Evolutionary conservation across 2,113 vertebrate genomes (phyloP), one percentile per base, ranked within the genome.

Genomic region (Rhagologus leucostigma): DNA sequence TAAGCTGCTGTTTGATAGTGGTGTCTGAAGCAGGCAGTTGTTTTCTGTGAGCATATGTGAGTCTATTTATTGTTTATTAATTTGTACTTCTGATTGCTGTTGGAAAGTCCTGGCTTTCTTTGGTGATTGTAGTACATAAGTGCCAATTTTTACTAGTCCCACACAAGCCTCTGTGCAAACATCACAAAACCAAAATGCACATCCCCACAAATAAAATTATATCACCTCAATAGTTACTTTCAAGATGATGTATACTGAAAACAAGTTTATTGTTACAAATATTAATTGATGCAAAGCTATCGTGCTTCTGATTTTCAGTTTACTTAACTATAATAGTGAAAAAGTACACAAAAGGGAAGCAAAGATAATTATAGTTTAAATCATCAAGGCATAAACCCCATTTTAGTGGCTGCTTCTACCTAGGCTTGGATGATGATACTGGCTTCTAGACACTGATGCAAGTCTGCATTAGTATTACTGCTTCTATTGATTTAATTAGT

Each of bases 401-500:
- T 91, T 94, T 93, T 76, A 74, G 65, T 89, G 82, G 19, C 39
- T 55, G 7, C 30, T 91, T 89, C 49, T 84, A 1, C 69, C 39
- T 93, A 24, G 39, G 41, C 39, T 80, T 91, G 64, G 41, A 35
- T 94, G 39, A 39, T 91, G 37, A 57, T 82, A 64, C 15, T 87
- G 71, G 21, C 23, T 88, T 95, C 93, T 89, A 90, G 59, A 84
- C 93, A 71, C 47, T 85, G 57, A 86, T 87, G 37, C 50, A 77
- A 67, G 60, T 81, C 65, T 89, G 80, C 16, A 93, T 97, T 93
- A 93, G 79, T 90, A 90, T 87, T 89, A 59, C 62, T 92, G 57
- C 8, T 84, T 89, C 85, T 95, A 84, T 90, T 92, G 67, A 95
- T 96, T 96, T 89, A 92, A 92, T 95, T 94, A 87, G 82, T 90